These are phyloP conservation scores for Dicyrtomina minuta DNA, from an alignment of 2,888 invertebrate genomes.

Conservation along the genomic window DNA sequence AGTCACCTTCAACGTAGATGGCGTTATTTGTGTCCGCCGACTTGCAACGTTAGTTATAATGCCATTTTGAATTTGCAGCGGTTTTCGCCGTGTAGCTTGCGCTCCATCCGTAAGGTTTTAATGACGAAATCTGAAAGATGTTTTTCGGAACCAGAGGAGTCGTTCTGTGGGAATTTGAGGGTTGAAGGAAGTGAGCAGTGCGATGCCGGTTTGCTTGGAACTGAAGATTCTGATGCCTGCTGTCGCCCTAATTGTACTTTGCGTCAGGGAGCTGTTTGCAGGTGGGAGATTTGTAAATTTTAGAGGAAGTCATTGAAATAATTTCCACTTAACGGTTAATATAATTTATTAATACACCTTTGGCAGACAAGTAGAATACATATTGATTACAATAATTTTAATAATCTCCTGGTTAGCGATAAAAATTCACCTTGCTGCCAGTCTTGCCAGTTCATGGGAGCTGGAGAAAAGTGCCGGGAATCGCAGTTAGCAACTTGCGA, in stretches of 20 bases:
- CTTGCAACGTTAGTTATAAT: too few relatives aligned
- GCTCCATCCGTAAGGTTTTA: slow-evolving; percentile 89
- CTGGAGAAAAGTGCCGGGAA: slow-evolving; percentile 69
- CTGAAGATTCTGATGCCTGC: slow-evolving; percentile 89
- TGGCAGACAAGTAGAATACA: background rate
- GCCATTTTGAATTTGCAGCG: slow-evolving; percentile 62
- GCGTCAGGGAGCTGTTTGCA: slow-evolving; percentile 84
- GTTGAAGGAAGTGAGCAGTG: slow-evolving; percentile 96
- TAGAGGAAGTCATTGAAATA: background rate
- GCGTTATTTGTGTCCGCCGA: too few relatives aligned
- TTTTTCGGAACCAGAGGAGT: slow-evolving; percentile 90
- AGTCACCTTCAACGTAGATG: too few relatives aligned
- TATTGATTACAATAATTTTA: too few relatives aligned
- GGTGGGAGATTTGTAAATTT: slow-evolving; percentile 59
- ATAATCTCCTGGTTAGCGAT: slow-evolving; percentile 73
- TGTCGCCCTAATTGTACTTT: slow-evolving; percentile 91
- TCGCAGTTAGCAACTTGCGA: slow-evolving; percentile 90
- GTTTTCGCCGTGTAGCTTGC: slow-evolving; percentile 91
- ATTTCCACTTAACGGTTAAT: background rate
- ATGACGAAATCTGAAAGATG: slow-evolving; percentile 88
- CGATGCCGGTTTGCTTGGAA: slow-evolving; percentile 89
- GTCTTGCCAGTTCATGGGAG: slow-evolving; percentile 75
- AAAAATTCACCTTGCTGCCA: slow-evolving; percentile 95
- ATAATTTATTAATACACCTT: background rate
- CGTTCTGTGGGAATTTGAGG: slow-evolving; percentile 92